Base-by-base conservation (phyloP, 2,797 vertebrate genomes). In the Kryptopterus vitreolus region DNA sequence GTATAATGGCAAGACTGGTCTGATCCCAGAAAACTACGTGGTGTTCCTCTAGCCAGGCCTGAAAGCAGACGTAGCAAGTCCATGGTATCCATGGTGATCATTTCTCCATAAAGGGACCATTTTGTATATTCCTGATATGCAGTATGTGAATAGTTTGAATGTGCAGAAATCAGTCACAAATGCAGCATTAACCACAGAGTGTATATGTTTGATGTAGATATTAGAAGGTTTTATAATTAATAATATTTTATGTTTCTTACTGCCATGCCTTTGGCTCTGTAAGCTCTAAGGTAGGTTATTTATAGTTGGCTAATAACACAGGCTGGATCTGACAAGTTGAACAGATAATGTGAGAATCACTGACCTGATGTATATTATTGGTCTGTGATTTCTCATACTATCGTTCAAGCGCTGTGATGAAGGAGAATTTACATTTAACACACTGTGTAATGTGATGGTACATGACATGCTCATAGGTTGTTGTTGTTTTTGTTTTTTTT, bases 21-120 rank as follows among this genome's bases (percentile, higher is more conserved):
- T 99, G 24, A 91, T 99, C 88, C 98, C 98, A 83, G 97, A 98
- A 86, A 99, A 99, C 93, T 99, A 99, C 83, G 95, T 99, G 91
- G 90, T 91, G 83, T 99, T 96, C 89, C 90, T 96, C 86, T 98
- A 94, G 92, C 84, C 86, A 88, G 84, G 46, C 87, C 85, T 43
- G 88, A 76, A 78, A 57, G 89, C 86, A 85, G 88, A 91, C 86
- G 91, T 90, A 55, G 91, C 81, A 66, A 79, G 70, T 84, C 81
- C 76, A 88, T 88, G 88, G 86, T 83, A 86, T 86, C 84, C 85
- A 80, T 86, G 84, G 83, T 87, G 43, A 82, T 80, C 61, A 35
- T 78, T 85, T 81, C 77, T 80, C 69, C 77, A 80, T 77, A 83
- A 77, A 85, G 63, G 79, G 77, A 81, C 73, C 66, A 8, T 83